A percentile compares a stretch with the other conserved stretches of the same genome.
These are phyloP conservation scores for Drosophila testacea DNA, from an alignment of 2,888 invertebrate species.

Conservation along the genomic window DNA sequence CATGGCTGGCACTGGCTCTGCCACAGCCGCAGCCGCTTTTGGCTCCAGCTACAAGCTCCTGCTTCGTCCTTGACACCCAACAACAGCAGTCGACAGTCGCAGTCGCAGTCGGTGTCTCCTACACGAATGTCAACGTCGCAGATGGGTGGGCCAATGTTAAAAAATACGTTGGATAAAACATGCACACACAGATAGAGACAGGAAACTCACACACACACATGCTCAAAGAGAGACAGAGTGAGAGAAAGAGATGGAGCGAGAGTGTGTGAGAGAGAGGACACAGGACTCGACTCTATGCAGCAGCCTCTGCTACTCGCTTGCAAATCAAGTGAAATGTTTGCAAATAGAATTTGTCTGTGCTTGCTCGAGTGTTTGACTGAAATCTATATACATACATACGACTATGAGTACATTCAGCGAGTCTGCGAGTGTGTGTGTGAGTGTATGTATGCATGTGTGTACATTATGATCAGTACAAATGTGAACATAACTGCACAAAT, in stretches of 20 bases:
- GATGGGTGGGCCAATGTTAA: constrained; percentile 58
- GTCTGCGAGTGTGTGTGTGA: constrained; percentile 20
- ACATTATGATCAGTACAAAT: constrained; percentile 84
- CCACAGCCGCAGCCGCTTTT: constrained; percentile 53
- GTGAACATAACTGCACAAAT: constrained; percentile 85
- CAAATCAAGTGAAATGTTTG: constrained; percentile 85
- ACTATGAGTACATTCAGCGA: constrained; percentile 34
- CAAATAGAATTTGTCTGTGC: constrained; percentile 85
- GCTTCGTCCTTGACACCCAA: constrained; percentile 74
- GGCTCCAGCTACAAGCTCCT: constrained; percentile 61
- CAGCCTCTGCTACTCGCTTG: constrained; percentile 77
- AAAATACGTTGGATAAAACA: constrained; percentile 67
- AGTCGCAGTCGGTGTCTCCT: constrained; percentile 51
- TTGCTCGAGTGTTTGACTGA: constrained; percentile 84
- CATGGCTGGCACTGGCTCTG: constrained; percentile 60
- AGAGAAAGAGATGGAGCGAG: neutral
- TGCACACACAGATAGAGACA: constrained; percentile 44
- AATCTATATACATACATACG: constrained; percentile 75
- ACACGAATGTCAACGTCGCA: constrained; percentile 72
- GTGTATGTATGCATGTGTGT: constrained; percentile 64
- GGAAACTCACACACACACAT: constrained; percentile 21
- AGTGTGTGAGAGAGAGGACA: constrained; percentile 12
- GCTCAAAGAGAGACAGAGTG: constrained; percentile 2
- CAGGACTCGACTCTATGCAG: constrained; percentile 39
- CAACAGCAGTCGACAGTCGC: constrained; percentile 54